phyloP scores from a whole-genome alignment of 37 sponge, comb jelly and placozoan genomes.

The Halisarca cf. caerulea region DNA sequence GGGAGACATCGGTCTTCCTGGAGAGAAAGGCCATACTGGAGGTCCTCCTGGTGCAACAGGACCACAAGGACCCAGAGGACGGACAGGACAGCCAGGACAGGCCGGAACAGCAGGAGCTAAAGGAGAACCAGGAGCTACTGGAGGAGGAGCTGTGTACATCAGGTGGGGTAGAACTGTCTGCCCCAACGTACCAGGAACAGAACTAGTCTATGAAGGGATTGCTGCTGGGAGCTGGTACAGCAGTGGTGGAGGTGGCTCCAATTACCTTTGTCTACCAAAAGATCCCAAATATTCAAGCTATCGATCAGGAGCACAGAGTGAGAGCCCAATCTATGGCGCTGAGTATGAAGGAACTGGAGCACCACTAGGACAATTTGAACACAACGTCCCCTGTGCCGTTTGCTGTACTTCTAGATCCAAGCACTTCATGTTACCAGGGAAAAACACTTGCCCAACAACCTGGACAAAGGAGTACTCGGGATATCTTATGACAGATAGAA shows the following conservation, averaged over 20 bases:
- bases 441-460: conserved; percentile 10
- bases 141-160: no score
- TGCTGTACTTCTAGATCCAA: conserved; percentile 36
- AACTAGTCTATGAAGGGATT: conserved; percentile 40
- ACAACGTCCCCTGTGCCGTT: conserved; percentile 26
- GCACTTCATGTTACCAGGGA: conserved; percentile 51
- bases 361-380: background rate
- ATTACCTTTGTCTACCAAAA: conserved; percentile 54
- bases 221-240: conserved; percentile 2
- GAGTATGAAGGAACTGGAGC: background rate
- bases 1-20: background rate
- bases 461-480: conserved; percentile 66
- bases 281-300: conserved; percentile 15
- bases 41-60: no score
- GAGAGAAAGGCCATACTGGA: no score
- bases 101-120: conserved; percentile 5
- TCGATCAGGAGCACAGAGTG: conserved; percentile 7
- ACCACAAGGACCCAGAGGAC: background rate
- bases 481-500: conserved; percentile 44
- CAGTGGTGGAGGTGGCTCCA: conserved; percentile 49
- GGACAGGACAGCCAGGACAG: background rate
- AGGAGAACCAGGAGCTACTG: conserved; percentile 20
- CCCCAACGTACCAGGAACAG: no score
- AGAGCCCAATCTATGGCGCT: conserved; percentile 15
- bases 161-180: no score